phyloP scores from a whole-genome alignment of 2,797 vertebrate species.

The Darevskia nairensis region DNA sequence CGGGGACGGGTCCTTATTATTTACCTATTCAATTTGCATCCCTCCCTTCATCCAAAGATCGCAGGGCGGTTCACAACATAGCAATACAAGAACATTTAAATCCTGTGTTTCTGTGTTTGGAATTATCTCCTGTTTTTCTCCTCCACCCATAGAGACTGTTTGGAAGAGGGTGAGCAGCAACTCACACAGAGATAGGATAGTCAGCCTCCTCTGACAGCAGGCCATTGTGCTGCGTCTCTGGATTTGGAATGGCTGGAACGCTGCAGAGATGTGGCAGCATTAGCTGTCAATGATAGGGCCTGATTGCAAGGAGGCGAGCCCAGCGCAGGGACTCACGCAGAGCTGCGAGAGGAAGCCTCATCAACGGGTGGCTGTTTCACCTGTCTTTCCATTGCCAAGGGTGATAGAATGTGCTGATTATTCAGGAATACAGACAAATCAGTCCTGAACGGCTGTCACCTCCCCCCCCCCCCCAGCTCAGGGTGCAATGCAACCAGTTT shows the following conservation, averaged over 20 bases:
- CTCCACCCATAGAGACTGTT: too few species aligned
- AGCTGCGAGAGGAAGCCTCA: not conserved
- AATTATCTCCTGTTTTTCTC: not conserved
- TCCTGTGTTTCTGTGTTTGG: not conserved
- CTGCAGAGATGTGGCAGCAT: not conserved
- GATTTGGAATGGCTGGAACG: not conserved
- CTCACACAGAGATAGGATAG: too few species aligned
- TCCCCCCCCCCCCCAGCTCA: not conserved
- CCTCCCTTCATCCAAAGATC: too few species aligned
- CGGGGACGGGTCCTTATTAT: too few species aligned
- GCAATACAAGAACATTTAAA: too few species aligned
- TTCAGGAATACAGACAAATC: not conserved
- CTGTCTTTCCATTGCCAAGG: not conserved
- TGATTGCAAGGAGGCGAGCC: not conserved
- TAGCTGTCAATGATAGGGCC: too few species aligned
- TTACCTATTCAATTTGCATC: too few species aligned
- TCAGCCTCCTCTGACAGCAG: too few species aligned
- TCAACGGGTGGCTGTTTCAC: not conserved
- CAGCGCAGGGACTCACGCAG: not conserved
- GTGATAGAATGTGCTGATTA: not conserved
- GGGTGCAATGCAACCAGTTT: not conserved
- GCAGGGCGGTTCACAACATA: too few species aligned
- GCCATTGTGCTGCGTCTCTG: too few species aligned
- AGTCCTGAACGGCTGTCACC: too few species aligned
- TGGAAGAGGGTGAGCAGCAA: too few species aligned